Conservation (phyloP, 2,888 invertebrate genomes). For the Scaptomyza flava region DNA sequence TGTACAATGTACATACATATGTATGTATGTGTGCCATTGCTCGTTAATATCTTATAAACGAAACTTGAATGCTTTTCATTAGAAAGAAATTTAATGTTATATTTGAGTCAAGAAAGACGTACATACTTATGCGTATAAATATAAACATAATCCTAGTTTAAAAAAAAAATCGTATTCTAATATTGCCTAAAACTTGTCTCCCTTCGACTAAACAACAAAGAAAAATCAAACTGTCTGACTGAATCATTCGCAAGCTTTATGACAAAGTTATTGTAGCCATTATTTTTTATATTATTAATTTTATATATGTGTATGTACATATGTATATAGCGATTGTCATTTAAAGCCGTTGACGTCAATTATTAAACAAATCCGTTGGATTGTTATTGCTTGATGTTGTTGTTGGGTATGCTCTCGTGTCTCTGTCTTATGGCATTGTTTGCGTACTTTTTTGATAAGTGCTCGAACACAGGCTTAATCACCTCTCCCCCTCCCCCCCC, state of each 20-base stretch:
- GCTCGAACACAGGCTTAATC: slow-evolving; percentile 1
- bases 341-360: slow-evolving; percentile 49
- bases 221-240: not conserved
- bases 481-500: not conserved
- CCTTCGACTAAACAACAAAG: too few species aligned
- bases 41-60: not conserved
- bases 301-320: too few species aligned
- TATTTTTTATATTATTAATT: too few species aligned
- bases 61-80: not conserved
- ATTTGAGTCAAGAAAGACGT: too few species aligned
- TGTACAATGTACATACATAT: not conserved
- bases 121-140: too few species aligned
- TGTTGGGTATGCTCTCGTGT: slow-evolving; percentile 18
- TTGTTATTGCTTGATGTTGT: slow-evolving; percentile 1
- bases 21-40: not conserved
- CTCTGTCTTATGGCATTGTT: slow-evolving; percentile 29
- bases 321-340: slow-evolving; percentile 5
- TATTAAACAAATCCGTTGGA: slow-evolving; percentile 48
- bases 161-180: too few species aligned
- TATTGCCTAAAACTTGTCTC: too few species aligned
- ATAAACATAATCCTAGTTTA: too few species aligned
- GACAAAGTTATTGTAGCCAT: not conserved
- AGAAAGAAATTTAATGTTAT: not conserved
- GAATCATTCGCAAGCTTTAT: not conserved
- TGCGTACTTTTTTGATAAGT: slow-evolving; percentile 40